Conservation (phyloP, 2,888 invertebrate species). For the Mystacides longicornis region DNA sequence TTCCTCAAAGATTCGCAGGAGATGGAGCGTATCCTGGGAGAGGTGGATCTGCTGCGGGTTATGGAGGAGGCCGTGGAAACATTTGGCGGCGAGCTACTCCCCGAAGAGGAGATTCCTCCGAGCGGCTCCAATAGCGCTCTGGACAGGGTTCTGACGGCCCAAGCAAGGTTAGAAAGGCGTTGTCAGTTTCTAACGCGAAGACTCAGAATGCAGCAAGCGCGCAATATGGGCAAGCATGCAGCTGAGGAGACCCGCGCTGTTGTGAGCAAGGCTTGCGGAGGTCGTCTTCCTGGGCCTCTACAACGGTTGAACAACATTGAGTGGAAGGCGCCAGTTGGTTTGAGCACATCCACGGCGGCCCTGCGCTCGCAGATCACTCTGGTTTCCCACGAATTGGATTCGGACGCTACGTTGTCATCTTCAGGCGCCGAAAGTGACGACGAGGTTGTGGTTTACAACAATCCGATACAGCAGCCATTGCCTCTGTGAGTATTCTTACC, state of each 20-base stretch:
- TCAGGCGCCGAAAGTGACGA: conserved; percentile 93
- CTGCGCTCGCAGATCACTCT: conserved; percentile 65
- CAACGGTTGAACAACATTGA: conserved; percentile 51
- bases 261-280: conserved; percentile 52
- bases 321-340: conserved; percentile 65
- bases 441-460: conserved; percentile 74
- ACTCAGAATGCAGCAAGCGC: conserved; percentile 67
- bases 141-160: conserved; percentile 43
- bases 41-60: conserved; percentile 62
- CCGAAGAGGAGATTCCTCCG: conserved; percentile 48
- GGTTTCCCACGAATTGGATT: conserved; percentile 73
- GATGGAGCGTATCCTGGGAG: conserved; percentile 60
- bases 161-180: conserved; percentile 59
- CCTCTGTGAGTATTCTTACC: conserved; percentile 61
- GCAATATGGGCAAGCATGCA: conserved; percentile 67
- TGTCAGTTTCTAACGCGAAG: conserved; percentile 67
- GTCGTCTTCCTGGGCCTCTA: conserved; percentile 41
- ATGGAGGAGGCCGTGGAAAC: conserved; percentile 65
- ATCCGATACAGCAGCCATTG: conserved; percentile 66
- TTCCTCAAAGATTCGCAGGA: conserved; percentile 54
- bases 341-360: conserved; percentile 66
- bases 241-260: conserved; percentile 73
- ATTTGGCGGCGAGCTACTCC: conserved; percentile 30
- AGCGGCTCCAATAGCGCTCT: conserved; percentile 39
- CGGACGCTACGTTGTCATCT: conserved; percentile 89